These are phyloP conservation scores for Philereme vetulata DNA, from an alignment of 2,888 invertebrate genomes.

Conservation along the genomic window DNA sequence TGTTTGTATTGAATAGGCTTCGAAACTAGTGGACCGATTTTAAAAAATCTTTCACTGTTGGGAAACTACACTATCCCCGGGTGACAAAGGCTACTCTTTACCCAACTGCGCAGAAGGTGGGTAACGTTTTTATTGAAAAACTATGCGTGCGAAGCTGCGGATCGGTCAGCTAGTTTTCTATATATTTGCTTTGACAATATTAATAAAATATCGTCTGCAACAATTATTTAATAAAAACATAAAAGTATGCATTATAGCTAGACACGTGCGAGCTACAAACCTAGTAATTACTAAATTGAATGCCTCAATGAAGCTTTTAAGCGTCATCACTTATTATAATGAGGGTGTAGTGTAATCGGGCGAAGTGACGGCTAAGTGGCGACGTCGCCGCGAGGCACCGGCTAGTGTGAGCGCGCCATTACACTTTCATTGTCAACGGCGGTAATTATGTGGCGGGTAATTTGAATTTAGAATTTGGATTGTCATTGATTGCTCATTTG, in stretches of 20 bases:
- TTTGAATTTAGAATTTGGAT: constrained; percentile 60
- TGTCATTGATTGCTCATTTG: constrained; percentile 42
- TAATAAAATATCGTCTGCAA: too few species aligned
- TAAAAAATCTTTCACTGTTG: too few species aligned
- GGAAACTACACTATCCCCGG: too few species aligned
- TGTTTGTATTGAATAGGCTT: too few species aligned
- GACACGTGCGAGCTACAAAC: constrained; percentile 61
- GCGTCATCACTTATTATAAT: constrained; percentile 81
- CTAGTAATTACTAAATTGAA: constrained; percentile 82
- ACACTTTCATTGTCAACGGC: constrained; percentile 64
- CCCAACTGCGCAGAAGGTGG: too few species aligned
- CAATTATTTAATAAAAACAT: too few species aligned
- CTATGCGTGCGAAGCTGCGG: too few species aligned
- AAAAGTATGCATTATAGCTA: constrained; percentile 50
- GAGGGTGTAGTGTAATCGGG: constrained; percentile 69
- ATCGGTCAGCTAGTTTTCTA: too few species aligned
- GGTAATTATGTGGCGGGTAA: constrained; percentile 55
- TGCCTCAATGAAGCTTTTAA: constrained; percentile 76
- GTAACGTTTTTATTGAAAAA: too few species aligned
- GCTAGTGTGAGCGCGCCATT: constrained; percentile 67
- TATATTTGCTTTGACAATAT: too few species aligned
- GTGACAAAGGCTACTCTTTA: too few species aligned
- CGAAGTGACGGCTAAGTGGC: constrained; percentile 71
- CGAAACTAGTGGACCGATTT: too few species aligned
- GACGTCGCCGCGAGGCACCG: constrained; percentile 64